Evolutionary conservation across 2,888 invertebrate species (phyloP).

Genomic region (Heliconius ethilla): DNA sequence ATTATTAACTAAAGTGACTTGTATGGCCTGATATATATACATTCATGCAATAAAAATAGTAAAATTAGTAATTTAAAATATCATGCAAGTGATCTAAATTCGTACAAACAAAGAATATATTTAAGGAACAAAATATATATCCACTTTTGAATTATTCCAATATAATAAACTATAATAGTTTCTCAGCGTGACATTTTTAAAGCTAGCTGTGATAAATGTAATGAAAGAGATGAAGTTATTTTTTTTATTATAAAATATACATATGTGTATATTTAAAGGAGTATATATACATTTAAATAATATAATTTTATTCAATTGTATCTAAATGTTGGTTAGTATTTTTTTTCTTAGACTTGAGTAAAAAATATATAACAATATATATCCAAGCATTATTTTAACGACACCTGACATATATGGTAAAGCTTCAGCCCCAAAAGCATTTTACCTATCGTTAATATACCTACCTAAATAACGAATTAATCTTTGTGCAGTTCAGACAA

Average conservation of each 20-base stretch:
- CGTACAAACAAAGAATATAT: not conserved
- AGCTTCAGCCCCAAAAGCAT: conserved; percentile 10
- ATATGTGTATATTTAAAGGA: no score
- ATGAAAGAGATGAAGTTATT: no score
- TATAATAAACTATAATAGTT: not conserved
- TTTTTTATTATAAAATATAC: no score
- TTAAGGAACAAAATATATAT: not conserved
- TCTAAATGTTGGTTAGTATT: not conserved
- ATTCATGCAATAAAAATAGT: not conserved
- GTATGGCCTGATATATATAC: not conserved
- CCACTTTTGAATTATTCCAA: conserved; percentile 28
- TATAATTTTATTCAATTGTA: no score
- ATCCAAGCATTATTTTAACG: not conserved
- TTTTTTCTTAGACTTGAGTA: not conserved
- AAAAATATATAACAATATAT: not conserved
- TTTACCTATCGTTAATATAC: conserved; percentile 34
- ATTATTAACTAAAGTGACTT: not conserved
- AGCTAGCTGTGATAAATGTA: not conserved
- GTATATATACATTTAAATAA: no score
- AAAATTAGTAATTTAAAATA: not conserved
- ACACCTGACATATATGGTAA: not conserved
- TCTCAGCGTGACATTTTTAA: not conserved
- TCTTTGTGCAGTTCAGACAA: conserved; percentile 65
- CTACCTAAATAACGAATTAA: conserved; percentile 47
- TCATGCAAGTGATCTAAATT: not conserved